These are phyloP conservation scores for Epizoanthus ramosus DNA, from an alignment of 92 coral and sea anemone species.

Conservation along the genomic window DNA sequence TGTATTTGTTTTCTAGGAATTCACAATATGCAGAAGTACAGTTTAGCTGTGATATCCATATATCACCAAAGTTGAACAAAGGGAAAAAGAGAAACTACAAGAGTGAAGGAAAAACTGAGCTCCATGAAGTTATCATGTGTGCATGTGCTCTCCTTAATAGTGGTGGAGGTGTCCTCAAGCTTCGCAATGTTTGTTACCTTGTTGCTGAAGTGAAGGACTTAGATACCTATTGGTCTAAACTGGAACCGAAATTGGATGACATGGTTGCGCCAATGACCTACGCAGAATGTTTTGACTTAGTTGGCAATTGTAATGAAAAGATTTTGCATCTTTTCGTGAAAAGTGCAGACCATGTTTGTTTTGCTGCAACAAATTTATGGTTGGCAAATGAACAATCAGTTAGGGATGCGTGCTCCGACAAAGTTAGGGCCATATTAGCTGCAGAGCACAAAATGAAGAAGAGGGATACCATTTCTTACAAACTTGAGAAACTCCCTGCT, in stretches of 20 bases:
- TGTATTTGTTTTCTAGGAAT: no score
- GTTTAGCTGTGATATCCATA: slow-evolving; percentile 3
- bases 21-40: neutral
- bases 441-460: neutral
- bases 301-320: neutral
- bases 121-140: neutral
- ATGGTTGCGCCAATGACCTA: neutral
- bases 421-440: neutral
- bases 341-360: neutral
- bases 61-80: neutral
- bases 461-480: neutral
- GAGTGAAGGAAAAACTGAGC: no score
- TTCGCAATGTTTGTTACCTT: neutral
- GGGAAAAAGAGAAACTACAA: no score
- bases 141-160: slow-evolving; percentile 17
- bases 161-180: neutral
- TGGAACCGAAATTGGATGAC: neutral
- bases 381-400: neutral
- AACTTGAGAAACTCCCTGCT: neutral
- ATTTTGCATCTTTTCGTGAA: neutral
- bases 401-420: neutral
- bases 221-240: neutral
- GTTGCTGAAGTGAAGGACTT: neutral
- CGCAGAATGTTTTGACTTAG: neutral
- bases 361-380: neutral